These are phyloP conservation scores for Megalonaias nervosa DNA, from an alignment of 1,140 invertebrate genomes.

Conservation along the genomic window DNA sequence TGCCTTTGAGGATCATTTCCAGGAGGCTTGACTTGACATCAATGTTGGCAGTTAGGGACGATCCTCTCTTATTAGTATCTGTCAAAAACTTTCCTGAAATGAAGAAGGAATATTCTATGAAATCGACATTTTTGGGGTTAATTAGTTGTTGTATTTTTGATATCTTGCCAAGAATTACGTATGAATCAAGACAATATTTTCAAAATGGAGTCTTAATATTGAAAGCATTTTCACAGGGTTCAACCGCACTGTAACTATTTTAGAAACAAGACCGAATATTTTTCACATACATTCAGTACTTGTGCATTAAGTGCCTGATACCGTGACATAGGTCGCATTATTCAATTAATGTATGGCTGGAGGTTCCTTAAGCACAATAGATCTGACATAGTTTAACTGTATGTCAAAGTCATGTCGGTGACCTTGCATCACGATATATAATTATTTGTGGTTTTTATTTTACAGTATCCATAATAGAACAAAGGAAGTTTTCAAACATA, in stretches of 20 bases:
- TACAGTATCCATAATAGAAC: background rate
- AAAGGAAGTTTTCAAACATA: background rate
- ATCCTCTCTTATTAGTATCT: slow-evolving; percentile 5
- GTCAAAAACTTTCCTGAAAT: slow-evolving; percentile 11
- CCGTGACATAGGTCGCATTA: background rate
- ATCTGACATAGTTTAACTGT: background rate
- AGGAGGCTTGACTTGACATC: slow-evolving; percentile 10
- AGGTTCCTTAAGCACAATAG: background rate
- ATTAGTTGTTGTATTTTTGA: too few relatives aligned
- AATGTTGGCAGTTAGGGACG: background rate
- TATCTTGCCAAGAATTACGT: too few relatives aligned
- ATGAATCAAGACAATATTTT: too few relatives aligned
- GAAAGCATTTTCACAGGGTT: too few relatives aligned
- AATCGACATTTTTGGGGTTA: too few relatives aligned
- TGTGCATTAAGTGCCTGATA: too few relatives aligned
- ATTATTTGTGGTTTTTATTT: too few relatives aligned
- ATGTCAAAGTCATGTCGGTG: background rate
- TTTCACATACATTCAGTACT: too few relatives aligned
- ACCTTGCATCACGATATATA: background rate
- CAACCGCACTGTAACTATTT: too few relatives aligned
- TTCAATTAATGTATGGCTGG: background rate
- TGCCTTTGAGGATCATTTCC: slow-evolving; percentile 7
- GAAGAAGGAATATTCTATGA: too few relatives aligned
- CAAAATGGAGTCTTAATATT: too few relatives aligned
- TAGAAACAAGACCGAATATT: too few relatives aligned